These are phyloP conservation scores for Tetranychus truncatus DNA, from an alignment of 2,888 invertebrate species.

Conservation along the genomic window DNA sequence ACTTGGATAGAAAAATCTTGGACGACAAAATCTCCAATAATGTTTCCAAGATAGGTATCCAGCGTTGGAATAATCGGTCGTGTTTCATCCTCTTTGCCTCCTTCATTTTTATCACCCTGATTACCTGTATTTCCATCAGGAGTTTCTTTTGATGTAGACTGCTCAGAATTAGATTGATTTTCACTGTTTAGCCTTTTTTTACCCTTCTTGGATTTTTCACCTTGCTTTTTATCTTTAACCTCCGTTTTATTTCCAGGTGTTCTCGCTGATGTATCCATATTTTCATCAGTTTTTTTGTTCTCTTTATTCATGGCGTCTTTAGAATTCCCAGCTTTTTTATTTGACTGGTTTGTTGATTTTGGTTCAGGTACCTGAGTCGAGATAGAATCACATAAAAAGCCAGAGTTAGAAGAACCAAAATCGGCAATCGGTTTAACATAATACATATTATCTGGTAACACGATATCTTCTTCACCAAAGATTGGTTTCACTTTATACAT, in stretches of 20 bases:
- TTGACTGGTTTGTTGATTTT: background rate
- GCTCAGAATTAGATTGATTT: background rate
- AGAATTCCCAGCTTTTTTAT: background rate
- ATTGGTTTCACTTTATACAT: conserved; percentile 1
- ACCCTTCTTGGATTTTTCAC: background rate
- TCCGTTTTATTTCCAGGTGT: background rate
- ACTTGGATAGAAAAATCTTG: background rate
- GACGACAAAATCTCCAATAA: background rate
- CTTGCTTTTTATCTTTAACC: background rate
- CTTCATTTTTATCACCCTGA: background rate
- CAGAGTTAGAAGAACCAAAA: background rate
- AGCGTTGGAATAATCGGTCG: background rate
- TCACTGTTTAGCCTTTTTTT: background rate
- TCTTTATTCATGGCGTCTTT: background rate
- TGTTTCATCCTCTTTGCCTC: background rate
- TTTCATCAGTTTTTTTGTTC: background rate
- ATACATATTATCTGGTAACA: background rate
- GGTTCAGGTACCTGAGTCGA: background rate
- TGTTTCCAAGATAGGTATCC: background rate
- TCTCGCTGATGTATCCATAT: background rate
- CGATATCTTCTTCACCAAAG: background rate
- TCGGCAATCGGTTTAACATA: background rate
- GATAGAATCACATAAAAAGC: background rate
- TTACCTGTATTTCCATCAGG: background rate
- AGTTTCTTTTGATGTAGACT: background rate